These are phyloP conservation scores for Eledona agricola DNA, from an alignment of 2,888 invertebrate genomes.

Conservation along the genomic window DNA sequence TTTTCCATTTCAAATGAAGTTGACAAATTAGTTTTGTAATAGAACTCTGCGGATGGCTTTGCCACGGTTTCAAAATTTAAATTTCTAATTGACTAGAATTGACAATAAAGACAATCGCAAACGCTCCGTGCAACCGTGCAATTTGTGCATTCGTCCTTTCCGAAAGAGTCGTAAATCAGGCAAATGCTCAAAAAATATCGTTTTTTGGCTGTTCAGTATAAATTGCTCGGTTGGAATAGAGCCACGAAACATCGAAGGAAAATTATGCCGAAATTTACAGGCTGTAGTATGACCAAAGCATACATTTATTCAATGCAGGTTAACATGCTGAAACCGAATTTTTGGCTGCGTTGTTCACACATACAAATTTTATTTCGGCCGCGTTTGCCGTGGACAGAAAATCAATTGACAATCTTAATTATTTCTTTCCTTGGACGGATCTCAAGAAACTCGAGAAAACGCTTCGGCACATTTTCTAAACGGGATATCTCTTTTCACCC, in stretches of 20 bases:
- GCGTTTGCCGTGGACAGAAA: slow-evolving; percentile 32
- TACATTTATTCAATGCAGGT: slow-evolving; percentile 8
- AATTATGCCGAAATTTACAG: slow-evolving; percentile 6
- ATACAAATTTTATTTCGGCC: slow-evolving; percentile 30
- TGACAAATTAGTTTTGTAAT: too few relatives aligned
- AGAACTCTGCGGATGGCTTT: too few relatives aligned
- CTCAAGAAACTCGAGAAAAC: slow-evolving; percentile 35
- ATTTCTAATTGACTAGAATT: slow-evolving; percentile 18
- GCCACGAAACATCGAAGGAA: slow-evolving; percentile 2
- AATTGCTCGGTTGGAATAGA: slow-evolving; percentile 12
- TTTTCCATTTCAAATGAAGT: too few relatives aligned
- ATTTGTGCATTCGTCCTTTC: slow-evolving; percentile 8
- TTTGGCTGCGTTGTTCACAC: slow-evolving; percentile 23
- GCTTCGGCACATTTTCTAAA: slow-evolving; percentile 36
- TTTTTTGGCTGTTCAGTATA: slow-evolving; percentile 10
- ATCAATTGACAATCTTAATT: slow-evolving; percentile 38
- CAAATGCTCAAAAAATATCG: slow-evolving; percentile 1
- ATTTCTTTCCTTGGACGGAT: slow-evolving; percentile 36
- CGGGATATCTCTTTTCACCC: slow-evolving; percentile 34
- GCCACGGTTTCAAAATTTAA: too few relatives aligned
- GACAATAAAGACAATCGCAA: slow-evolving; percentile 7
- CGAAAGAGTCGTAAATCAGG: slow-evolving; percentile 17
- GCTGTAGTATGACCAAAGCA: slow-evolving; percentile 9
- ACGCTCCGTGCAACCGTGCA: slow-evolving; percentile 9
- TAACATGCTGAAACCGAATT: slow-evolving; percentile 6